Evolutionary conservation across 2,113 vertebrate species (phyloP).

Genomic region (Lethenteron reissneri): DNA sequence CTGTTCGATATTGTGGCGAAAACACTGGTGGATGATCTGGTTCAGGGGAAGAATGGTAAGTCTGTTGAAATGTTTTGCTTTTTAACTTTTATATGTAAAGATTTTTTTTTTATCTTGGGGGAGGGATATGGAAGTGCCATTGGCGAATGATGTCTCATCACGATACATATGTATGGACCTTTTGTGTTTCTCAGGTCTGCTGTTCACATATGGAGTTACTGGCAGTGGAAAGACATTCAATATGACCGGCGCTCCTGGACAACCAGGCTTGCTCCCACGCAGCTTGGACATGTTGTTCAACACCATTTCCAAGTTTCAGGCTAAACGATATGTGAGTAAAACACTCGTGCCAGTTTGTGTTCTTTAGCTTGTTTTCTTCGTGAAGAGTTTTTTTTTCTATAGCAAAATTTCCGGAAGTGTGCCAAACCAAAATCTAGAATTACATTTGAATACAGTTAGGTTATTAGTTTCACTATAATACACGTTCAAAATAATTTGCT

Average conservation of each 20-base stretch:
- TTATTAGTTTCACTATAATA: too few species aligned
- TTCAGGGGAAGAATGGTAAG: constrained; percentile 71
- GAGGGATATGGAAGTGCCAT: not conserved
- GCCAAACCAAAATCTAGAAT: too few species aligned
- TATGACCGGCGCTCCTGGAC: constrained; percentile 75
- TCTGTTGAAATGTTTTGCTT: not conserved
- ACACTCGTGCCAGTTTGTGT: too few species aligned
- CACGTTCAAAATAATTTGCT: too few species aligned
- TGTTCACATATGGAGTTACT: constrained; percentile 83
- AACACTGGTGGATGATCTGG: constrained; percentile 63
- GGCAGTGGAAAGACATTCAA: constrained; percentile 90
- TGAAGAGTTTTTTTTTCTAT: too few species aligned
- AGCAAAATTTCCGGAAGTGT: too few species aligned
- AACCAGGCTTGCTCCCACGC: constrained; percentile 66
- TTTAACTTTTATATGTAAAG: not conserved
- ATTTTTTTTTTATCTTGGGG: not conserved
- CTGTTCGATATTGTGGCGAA: constrained; percentile 67
- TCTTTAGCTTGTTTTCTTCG: too few species aligned
- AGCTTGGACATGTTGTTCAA: constrained; percentile 85
- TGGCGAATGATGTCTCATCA: not conserved
- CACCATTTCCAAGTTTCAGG: constrained; percentile 57
- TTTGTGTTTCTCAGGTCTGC: constrained; percentile 36
- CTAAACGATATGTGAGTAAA: constrained; percentile 59
- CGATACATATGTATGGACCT: not conserved
- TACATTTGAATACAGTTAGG: too few species aligned